Percentiles rank a stretch among this genome's conserved stretches.
Conservation (phyloP, 2,797 vertebrate genomes). For the Epinephelus coioides region DNA sequence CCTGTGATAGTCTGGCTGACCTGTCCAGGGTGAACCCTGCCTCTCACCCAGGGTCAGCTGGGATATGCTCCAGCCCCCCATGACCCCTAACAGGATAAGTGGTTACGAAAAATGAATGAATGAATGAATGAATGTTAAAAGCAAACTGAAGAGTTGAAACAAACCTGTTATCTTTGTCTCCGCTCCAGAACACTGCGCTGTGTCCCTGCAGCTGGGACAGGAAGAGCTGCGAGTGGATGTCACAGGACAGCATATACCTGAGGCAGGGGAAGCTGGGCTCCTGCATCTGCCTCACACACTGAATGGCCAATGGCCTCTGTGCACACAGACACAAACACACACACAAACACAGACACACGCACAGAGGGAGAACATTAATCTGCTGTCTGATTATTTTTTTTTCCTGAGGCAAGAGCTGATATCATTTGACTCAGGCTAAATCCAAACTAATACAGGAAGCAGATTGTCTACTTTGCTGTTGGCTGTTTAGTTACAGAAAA, state of each 20-base stretch:
- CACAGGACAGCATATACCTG: slow-evolving; percentile 90
- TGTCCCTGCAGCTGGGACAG: slow-evolving; percentile 89
- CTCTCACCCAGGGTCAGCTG: too few relatives aligned
- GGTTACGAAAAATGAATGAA: too few relatives aligned
- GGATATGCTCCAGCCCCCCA: too few relatives aligned
- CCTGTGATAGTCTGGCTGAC: too few relatives aligned
- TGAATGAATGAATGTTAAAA: too few relatives aligned
- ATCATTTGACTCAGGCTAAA: neutral
- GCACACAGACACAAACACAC: slow-evolving; percentile 40
- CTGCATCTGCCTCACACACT: slow-evolving; percentile 93
- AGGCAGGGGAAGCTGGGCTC: slow-evolving; percentile 94
- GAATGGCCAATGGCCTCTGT: slow-evolving; percentile 91
- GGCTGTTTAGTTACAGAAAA: too few relatives aligned
- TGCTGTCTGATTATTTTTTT: neutral
- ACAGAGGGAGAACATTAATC: neutral
- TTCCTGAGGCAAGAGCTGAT: neutral
- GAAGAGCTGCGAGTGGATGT: slow-evolving; percentile 91
- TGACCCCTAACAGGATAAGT: too few relatives aligned
- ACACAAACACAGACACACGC: neutral
- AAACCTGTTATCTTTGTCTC: slow-evolving; percentile 90
- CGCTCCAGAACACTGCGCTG: slow-evolving; percentile 94
- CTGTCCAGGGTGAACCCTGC: too few relatives aligned
- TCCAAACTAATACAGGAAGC: too few relatives aligned
- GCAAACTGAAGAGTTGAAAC: slow-evolving; percentile 20
- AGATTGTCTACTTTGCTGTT: too few relatives aligned